Conservation (phyloP, 35 echinoderm and acorn worm species). For the Apostichopus japonicus region DNA sequence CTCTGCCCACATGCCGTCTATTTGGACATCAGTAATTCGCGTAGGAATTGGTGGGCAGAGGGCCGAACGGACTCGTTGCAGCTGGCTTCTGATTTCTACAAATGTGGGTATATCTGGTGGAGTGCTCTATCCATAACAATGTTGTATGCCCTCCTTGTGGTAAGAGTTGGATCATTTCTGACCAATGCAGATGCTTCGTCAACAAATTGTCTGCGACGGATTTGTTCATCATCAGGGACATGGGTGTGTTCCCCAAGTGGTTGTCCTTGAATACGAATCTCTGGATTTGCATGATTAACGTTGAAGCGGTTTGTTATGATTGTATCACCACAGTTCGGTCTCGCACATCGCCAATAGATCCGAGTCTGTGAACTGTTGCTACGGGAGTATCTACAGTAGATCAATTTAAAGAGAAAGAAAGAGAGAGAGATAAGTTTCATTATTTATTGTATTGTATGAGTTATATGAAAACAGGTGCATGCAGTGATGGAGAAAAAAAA, state of each 20-base stretch:
- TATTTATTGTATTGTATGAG: too few species aligned
- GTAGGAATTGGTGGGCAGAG: conserved; percentile 58
- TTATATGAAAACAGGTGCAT: too few species aligned
- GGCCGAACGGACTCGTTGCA: conserved; percentile 13
- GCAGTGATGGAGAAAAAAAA: too few species aligned
- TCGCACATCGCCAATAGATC: conserved; percentile 43
- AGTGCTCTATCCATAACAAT: background rate
- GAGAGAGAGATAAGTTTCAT: too few species aligned
- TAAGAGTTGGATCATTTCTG: conserved; percentile 11
- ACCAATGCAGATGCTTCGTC: background rate
- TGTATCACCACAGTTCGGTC: conserved; percentile 35
- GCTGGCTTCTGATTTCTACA: conserved; percentile 41
- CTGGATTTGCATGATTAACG: conserved; percentile 6
- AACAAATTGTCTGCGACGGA: conserved; percentile 5
- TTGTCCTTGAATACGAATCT: background rate
- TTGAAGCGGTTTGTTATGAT: conserved; percentile 27
- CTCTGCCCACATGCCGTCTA: conserved; percentile 47
- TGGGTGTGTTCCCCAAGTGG: background rate
- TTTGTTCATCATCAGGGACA: conserved; percentile 6
- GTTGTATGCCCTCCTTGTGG: conserved; percentile 42
- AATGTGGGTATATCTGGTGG: conserved; percentile 30
- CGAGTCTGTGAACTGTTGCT: conserved; percentile 1
- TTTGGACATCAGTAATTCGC: conserved; percentile 44
- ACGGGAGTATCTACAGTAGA: background rate
- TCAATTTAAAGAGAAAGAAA: too few species aligned